phyloP scores from a whole-genome alignment of 2,113 vertebrate genomes.

The Thermophis baileyi region DNA sequence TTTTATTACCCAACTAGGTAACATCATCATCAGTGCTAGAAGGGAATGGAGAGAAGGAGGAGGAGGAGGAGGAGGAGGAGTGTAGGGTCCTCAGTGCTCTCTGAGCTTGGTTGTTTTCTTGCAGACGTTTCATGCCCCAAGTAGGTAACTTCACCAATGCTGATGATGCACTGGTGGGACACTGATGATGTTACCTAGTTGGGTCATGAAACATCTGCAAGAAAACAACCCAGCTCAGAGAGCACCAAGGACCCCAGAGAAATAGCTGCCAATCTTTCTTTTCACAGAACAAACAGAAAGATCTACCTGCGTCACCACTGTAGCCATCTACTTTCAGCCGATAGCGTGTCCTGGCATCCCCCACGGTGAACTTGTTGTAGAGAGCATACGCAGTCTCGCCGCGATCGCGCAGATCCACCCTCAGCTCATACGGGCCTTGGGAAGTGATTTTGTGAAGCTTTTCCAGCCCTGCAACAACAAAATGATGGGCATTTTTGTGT shows the following conservation, averaged over 20 bases:
- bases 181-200: neutral
- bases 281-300: neutral
- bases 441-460: slow-evolving; percentile 93
- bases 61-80: too few species aligned
- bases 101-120: neutral
- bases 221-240: too few species aligned
- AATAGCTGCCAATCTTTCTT: neutral
- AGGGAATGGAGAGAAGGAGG: too few species aligned
- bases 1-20: neutral
- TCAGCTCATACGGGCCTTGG: slow-evolving; percentile 87
- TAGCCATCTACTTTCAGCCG: slow-evolving; percentile 89
- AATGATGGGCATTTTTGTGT: rapidly evolving
- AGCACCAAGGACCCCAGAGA: neutral
- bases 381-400: slow-evolving; percentile 84
- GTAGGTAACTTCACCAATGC: neutral
- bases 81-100: too few species aligned
- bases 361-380: slow-evolving; percentile 87
- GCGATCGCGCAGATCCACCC: slow-evolving; percentile 87
- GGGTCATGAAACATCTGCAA: neutral
- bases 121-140: neutral
- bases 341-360: slow-evolving; percentile 85
- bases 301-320: slow-evolving; percentile 89
- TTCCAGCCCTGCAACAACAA: slow-evolving; percentile 80
- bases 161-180: neutral
- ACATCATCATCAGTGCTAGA: too few species aligned